These are phyloP conservation scores for Orthosia cruda DNA, from an alignment of 2,888 invertebrate species.

Conservation along the genomic window DNA sequence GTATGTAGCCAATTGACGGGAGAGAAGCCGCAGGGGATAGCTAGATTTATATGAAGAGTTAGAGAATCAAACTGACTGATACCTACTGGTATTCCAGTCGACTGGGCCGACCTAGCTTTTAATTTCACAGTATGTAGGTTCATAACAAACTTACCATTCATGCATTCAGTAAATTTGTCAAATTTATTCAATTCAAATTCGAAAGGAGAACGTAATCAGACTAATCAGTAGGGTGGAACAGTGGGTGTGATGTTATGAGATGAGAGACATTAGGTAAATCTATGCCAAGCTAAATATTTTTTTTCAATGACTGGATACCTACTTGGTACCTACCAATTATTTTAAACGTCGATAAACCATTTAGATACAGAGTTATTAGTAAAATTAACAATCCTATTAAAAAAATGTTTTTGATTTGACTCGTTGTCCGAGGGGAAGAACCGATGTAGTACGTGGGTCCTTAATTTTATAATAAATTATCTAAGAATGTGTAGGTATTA, in stretches of 20 bases:
- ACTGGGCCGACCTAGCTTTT: neutral
- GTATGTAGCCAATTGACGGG: too few relatives aligned
- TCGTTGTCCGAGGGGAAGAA: neutral
- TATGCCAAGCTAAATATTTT: neutral
- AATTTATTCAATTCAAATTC: neutral
- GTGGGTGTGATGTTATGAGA: neutral
- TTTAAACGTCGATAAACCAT: neutral
- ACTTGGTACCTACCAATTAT: too few relatives aligned
- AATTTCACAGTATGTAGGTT: neutral
- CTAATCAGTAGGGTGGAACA: neutral
- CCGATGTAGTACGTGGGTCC: neutral
- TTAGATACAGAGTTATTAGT: neutral
- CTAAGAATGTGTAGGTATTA: neutral
- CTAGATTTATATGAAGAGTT: neutral
- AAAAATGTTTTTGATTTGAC: neutral
- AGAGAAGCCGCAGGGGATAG: too few relatives aligned
- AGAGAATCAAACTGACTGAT: neutral
- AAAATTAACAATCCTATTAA: neutral
- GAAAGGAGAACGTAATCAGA: neutral
- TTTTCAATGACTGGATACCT: neutral
- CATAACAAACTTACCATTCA: neutral
- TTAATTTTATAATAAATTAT: neutral
- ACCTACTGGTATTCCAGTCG: neutral
- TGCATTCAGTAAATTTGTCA: neutral
- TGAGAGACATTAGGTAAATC: neutral